Evolutionary conservation across 1,140 invertebrate genomes (phyloP).

Genomic region (Cherax destructor): DNA sequence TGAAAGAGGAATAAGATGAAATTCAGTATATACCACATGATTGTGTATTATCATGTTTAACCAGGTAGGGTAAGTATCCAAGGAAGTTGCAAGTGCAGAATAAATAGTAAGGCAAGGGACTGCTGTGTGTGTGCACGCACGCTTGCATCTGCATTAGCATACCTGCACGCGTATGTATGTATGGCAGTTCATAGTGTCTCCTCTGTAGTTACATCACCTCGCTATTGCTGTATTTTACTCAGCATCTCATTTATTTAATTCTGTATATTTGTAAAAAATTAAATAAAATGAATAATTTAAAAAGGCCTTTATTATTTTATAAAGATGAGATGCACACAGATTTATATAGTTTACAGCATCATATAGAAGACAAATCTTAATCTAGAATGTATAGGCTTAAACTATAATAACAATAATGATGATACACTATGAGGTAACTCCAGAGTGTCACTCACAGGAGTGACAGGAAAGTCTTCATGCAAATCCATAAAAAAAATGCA

Average conservation of each 20-base stretch:
- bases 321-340: conserved; percentile 8
- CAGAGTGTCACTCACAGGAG: background rate
- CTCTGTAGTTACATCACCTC: no score
- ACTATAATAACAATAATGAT: background rate
- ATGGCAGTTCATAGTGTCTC: no score
- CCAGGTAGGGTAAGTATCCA: no score
- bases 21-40: no score
- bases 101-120: no score
- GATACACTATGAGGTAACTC: conserved; percentile 7
- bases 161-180: no score
- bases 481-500: no score
- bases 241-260: background rate
- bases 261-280: background rate
- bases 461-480: background rate
- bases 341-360: background rate
- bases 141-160: no score
- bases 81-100: no score
- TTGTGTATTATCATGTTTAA: no score
- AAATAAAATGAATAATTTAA: background rate
- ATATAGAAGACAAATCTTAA: background rate
- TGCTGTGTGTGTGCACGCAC: no score
- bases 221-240: background rate
- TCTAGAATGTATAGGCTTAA: background rate
- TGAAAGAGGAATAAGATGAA: no score
- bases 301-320: conserved; percentile 1